Base-by-base conservation (phyloP, 2,888 invertebrate species). In the Linnaemya vulpina region DNA sequence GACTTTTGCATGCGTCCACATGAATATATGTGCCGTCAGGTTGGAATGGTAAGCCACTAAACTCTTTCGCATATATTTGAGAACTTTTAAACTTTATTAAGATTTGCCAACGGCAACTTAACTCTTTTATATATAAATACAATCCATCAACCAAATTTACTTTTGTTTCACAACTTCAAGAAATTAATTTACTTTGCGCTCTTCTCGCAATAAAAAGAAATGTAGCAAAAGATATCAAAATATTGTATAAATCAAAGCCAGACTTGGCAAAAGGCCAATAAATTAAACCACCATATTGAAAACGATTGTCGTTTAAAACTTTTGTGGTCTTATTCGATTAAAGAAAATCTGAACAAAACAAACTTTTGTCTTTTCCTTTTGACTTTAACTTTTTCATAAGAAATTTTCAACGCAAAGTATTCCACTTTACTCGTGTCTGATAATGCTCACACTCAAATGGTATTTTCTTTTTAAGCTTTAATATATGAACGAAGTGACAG, bases 1-100 rank as follows among this genome's bases (percentile, higher is more conserved):
- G 97, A 97, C 93, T 95, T 97, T 63, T 97, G 97, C 92, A 95
- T 96, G 91, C 95, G 96, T 86, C 97, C 98, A 22, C 96, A 97
- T 84, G 92, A 92, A 84, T 92, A 89, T 75, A 90, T 93, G 91
- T 93, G 93, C 84, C 91, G 91, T 2, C 92, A 92, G 88, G 92
- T 92, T 86, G 92, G 92, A 87, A 91, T 91, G 92, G 92, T 92
- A 89, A 90, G 91, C 89, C 49, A 76, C 73, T 70, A 25, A 49
- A 55, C n/a, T 9, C 13, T 53, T 38, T 51, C 3, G 13, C 0
- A 15, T 58, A 30, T 17, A 10, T 60, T 22, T 46, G 17, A 40
- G 10, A 55, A 35, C 13, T 11, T 20, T 35, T 8, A n/a, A 4
- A 13, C 17, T 3, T 3, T 30, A 17, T 55, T 43, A 65, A 75